A percentile compares a stretch with the other conserved stretches of the same genome.
Evolutionary conservation across 2,797 vertebrate genomes (phyloP).

Genomic region (Brachyrhaphis roseni): DNA sequence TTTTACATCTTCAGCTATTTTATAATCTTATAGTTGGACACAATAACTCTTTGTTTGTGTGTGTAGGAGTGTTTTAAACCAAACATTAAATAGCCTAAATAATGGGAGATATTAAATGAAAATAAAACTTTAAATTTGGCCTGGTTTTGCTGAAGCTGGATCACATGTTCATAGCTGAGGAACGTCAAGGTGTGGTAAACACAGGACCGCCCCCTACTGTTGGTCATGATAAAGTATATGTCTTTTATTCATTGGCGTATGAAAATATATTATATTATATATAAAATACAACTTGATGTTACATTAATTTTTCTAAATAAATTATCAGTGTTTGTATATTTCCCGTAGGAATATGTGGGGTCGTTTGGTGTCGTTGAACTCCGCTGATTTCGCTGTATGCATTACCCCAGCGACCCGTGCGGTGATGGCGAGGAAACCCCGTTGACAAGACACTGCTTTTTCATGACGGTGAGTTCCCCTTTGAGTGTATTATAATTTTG

Average conservation of each 20-base stretch:
- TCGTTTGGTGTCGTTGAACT: constrained; percentile 27
- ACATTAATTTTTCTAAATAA: not conserved
- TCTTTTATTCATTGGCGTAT: constrained; percentile 10
- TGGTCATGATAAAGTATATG: constrained; percentile 44
- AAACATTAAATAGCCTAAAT: not conserved
- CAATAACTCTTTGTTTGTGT: not conserved
- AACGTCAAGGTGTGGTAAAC: constrained; percentile 74
- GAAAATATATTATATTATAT: not conserved
- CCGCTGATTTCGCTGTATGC: constrained; percentile 71
- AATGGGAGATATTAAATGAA: not conserved
- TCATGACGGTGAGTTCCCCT: constrained; percentile 99
- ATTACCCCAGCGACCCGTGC: constrained; percentile 93
- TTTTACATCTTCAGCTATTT: not conserved
- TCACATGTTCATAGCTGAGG: constrained; percentile 53
- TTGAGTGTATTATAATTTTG: constrained; percentile 99
- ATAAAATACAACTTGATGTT: not conserved
- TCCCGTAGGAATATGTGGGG: constrained; percentile 18
- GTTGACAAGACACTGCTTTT: constrained; percentile 99
- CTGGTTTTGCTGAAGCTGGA: not conserved
- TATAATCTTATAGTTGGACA: not conserved
- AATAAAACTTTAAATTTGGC: not conserved
- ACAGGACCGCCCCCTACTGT: constrained; percentile 77
- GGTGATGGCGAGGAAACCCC: constrained; percentile 99
- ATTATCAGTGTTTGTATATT: not conserved
- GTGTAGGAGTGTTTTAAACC: too few relatives aligned